These are phyloP conservation scores for Delia radicum DNA, from an alignment of 1,140 invertebrate genomes.

Conservation along the genomic window DNA sequence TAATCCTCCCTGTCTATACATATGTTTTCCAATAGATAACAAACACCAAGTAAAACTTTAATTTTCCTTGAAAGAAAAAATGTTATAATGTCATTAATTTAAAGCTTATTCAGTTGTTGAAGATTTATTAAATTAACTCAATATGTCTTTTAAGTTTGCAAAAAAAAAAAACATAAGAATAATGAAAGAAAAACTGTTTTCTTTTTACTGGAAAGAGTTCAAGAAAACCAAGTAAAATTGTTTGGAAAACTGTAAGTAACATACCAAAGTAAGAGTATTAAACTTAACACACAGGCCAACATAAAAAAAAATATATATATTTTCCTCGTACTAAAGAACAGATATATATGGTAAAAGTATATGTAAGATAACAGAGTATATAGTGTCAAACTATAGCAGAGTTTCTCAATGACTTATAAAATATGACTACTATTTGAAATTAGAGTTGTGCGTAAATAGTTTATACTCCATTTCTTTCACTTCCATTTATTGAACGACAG, in stretches of 20 bases:
- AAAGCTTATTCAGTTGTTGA: conserved; percentile 57
- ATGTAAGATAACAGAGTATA: too few species aligned
- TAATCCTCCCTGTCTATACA: too few species aligned
- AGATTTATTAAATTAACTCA: conserved; percentile 57
- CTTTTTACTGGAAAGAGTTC: neutral
- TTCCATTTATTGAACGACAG: too few species aligned
- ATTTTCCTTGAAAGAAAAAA: conserved; percentile 25
- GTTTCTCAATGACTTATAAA: too few species aligned
- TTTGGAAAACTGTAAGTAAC: neutral
- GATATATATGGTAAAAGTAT: too few species aligned
- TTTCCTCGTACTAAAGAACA: too few species aligned
- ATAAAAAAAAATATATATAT: too few species aligned
- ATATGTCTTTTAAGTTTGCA: conserved; percentile 35
- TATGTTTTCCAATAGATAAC: neutral
- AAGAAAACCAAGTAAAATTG: neutral
- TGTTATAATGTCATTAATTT: conserved; percentile 56
- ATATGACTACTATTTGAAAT: too few species aligned
- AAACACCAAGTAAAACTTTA: neutral
- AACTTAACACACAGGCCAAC: neutral
- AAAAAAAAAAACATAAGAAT: neutral
- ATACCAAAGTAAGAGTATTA: neutral
- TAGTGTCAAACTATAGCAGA: too few species aligned
- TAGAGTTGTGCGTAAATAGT: too few species aligned
- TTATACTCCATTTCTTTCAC: too few species aligned
- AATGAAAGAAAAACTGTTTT: neutral